These are phyloP conservation scores for Paraplagusia blochii DNA, from an alignment of 2,113 vertebrate genomes.

Conservation along the genomic window DNA sequence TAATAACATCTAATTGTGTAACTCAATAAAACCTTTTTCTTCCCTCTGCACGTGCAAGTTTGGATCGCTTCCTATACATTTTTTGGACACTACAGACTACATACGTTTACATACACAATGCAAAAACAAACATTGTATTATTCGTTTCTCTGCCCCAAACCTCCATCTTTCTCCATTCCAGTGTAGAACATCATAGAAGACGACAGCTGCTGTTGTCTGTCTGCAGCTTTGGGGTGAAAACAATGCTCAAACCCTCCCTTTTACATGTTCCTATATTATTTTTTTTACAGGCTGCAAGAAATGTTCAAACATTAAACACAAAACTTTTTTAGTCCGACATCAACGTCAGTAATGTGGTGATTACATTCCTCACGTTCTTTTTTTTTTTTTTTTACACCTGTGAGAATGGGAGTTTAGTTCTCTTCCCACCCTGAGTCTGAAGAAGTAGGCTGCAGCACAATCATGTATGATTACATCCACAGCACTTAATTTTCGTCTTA, in stretches of 20 bases:
- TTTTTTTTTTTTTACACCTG: slow-evolving; percentile 28
- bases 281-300: slow-evolving; percentile 51
- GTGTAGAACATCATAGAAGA: slow-evolving; percentile 75
- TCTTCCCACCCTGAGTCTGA: slow-evolving; percentile 65
- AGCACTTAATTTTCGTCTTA: not conserved
- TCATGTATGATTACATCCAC: slow-evolving; percentile 6
- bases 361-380: slow-evolving; percentile 61
- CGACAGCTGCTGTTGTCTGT: slow-evolving; percentile 48
- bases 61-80: slow-evolving; percentile 50
- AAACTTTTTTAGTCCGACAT: slow-evolving; percentile 28
- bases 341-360: slow-evolving; percentile 34
- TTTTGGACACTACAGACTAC: slow-evolving; percentile 57
- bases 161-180: slow-evolving; percentile 71
- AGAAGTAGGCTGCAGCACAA: slow-evolving; percentile 58
- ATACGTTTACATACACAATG: slow-evolving; percentile 56
- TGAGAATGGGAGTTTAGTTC: slow-evolving; percentile 54
- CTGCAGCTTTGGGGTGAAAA: slow-evolving; percentile 47
- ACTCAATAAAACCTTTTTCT: slow-evolving; percentile 47
- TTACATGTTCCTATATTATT: slow-evolving; percentile 38
- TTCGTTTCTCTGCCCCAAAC: slow-evolving; percentile 19
- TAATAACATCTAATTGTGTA: slow-evolving; percentile 32
- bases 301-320: slow-evolving; percentile 57
- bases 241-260: slow-evolving; percentile 26
- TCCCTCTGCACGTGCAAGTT: slow-evolving; percentile 17
- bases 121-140: slow-evolving; percentile 24